Evolutionary conservation across 2,888 invertebrate species (phyloP).

Genomic region (Ichneumoninae sp.): DNA sequence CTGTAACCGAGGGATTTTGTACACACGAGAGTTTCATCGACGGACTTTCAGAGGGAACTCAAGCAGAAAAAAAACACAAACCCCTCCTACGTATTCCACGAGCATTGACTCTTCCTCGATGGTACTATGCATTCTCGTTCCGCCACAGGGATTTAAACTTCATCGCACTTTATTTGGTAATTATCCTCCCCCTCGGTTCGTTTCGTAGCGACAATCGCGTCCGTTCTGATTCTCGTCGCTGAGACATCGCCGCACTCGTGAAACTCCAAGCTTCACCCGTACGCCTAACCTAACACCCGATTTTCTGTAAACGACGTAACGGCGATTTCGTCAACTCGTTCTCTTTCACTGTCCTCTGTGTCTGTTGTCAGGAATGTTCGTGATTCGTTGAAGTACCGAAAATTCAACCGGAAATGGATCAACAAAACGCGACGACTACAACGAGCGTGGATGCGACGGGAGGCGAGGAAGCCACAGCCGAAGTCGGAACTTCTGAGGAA

Average conservation of each 20-base stretch:
- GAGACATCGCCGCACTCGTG: neutral
- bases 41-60: neutral
- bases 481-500: neutral
- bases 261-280: neutral
- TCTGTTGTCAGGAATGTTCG: constrained; percentile 51
- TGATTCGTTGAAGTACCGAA: constrained; percentile 38
- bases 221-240: neutral
- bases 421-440: constrained; percentile 28
- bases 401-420: constrained; percentile 46
- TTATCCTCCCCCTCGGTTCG: neutral
- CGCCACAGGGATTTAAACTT: constrained; percentile 27
- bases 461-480: neutral
- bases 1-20: neutral
- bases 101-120: constrained; percentile 2
- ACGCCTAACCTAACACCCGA: neutral
- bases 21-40: neutral
- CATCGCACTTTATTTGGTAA: constrained; percentile 26
- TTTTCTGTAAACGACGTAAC: neutral
- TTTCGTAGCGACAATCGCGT: neutral
- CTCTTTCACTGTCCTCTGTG: neutral
- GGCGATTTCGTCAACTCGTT: neutral
- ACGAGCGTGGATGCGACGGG: neutral
- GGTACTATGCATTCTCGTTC: constrained; percentile 37
- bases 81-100: neutral
- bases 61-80: neutral